Conservation (phyloP, 2,113 vertebrate species). For the Herpetotheres cachinnans region DNA sequence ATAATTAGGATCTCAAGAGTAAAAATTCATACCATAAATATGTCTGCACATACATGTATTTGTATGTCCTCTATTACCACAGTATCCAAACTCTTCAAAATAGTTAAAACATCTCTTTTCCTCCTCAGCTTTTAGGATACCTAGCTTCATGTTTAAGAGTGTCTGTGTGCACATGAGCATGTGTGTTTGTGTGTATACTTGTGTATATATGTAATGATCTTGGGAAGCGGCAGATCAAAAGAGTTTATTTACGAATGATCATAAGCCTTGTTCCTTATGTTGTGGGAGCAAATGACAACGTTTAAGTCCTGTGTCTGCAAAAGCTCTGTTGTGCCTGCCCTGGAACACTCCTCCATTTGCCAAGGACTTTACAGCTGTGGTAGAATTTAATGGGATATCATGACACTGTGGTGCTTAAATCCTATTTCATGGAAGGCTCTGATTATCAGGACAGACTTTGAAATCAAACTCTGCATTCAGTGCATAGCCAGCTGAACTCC, state of each 20-base stretch:
- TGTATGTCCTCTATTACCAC: background rate
- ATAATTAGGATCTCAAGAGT: background rate
- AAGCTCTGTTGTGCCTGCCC: background rate
- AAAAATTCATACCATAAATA: background rate
- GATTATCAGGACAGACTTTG: slow-evolving; percentile 52
- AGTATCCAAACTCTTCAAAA: background rate
- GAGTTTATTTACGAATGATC: background rate
- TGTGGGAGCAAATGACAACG: background rate
- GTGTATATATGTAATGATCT: accelerated
- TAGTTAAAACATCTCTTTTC: background rate
- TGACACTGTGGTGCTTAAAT: background rate
- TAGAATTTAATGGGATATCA: background rate
- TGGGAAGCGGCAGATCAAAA: background rate
- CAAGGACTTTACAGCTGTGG: background rate
- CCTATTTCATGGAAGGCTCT: background rate
- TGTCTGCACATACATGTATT: background rate
- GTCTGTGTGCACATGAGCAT: accelerated
- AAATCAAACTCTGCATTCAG: slow-evolving; percentile 48
- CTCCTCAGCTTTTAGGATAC: background rate
- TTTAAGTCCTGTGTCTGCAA: background rate
- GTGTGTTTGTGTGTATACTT: background rate
- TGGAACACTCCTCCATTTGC: background rate
- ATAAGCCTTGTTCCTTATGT: background rate
- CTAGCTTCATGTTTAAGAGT: background rate
- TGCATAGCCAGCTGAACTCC: slow-evolving; percentile 5